Evolutionary conservation across 2,113 vertebrate genomes (phyloP).

Genomic region (Protobothrops mucrosquamatus): DNA sequence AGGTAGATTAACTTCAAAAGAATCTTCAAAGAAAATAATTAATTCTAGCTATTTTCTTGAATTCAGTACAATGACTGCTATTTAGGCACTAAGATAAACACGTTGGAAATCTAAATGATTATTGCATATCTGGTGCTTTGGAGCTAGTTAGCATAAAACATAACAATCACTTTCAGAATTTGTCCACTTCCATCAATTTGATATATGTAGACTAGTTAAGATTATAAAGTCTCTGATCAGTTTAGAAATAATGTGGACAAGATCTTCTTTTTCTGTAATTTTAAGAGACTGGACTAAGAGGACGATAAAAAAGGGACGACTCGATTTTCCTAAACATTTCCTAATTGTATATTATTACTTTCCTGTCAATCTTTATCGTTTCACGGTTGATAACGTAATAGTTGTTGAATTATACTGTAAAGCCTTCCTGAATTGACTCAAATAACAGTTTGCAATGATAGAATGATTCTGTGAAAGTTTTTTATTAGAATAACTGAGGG

Average conservation of each 20-base stretch:
- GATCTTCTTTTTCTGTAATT: too few relatives aligned
- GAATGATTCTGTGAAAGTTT: background rate
- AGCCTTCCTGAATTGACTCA: background rate
- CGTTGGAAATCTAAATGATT: background rate
- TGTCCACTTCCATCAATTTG: background rate
- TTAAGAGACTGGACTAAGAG: too few relatives aligned
- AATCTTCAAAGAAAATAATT: background rate
- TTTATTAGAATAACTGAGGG: background rate
- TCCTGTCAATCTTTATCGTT: too few relatives aligned
- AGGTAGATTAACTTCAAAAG: background rate
- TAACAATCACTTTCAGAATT: background rate
- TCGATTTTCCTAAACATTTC: too few relatives aligned
- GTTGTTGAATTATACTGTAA: background rate
- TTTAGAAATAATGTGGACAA: too few relatives aligned
- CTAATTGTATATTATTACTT: too few relatives aligned
- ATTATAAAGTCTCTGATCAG: too few relatives aligned
- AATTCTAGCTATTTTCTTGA: background rate
- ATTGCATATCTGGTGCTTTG: background rate
- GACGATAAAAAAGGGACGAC: too few relatives aligned
- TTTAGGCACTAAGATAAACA: background rate
- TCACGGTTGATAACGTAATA: too few relatives aligned
- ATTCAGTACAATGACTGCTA: background rate
- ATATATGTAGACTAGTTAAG: too few relatives aligned
- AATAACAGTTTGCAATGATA: background rate
- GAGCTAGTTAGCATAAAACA: background rate